Evolutionary conservation across 2,797 vertebrate genomes (phyloP), one percentile per base, ranked within the genome.

Genomic region (Protosalanx chinensis): DNA sequence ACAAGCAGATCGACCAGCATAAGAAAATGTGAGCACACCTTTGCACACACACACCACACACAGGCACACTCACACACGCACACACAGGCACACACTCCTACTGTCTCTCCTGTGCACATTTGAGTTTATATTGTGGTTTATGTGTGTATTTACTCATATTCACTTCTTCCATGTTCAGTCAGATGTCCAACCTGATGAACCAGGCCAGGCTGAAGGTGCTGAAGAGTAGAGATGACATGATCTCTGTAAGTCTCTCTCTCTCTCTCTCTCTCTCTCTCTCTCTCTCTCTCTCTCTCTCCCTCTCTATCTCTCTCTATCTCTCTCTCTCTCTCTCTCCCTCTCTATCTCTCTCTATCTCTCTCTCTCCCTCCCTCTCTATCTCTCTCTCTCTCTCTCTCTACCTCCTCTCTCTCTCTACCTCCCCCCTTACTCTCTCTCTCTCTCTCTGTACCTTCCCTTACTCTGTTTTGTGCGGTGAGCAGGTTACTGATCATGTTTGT

Each of bases 1-100:
- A 98, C 71, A 99, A 99, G 82, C 97, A 99, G 84, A 99, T 98
- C 70, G 97, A 99, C 71, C 97, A 98, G 70, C 96, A 98, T 64
- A 99, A 98, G 90, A 99, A 98, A 91, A 98, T 98, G 97, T 98
- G 82, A 94, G 96, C 86, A 67, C 75, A 56, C 51, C 1, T 3
- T 35, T 15, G 20, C 3, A 46, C 51, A 56, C 7, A 5, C 18
- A 56, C 51, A n/a, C 18, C 3, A 46, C 51, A 56, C 7, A 5
- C 18, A 56, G 16, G 6, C 18, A 5, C 51, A 56, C 51, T 5
- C 3, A 46, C 51, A 56, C 7, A 5, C 18, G n/a, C 51, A n/a
- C 18, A n/a, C 51, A 56, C 51, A 10, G n/a, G 18, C 51, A 16
- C 51, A 56, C 5, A n/a, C 51, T n/a, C 51, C n/a, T n/a, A 5